These are phyloP conservation scores for Lasioglossum figueresi DNA, from an alignment of 2,888 invertebrate genomes.

Conservation along the genomic window DNA sequence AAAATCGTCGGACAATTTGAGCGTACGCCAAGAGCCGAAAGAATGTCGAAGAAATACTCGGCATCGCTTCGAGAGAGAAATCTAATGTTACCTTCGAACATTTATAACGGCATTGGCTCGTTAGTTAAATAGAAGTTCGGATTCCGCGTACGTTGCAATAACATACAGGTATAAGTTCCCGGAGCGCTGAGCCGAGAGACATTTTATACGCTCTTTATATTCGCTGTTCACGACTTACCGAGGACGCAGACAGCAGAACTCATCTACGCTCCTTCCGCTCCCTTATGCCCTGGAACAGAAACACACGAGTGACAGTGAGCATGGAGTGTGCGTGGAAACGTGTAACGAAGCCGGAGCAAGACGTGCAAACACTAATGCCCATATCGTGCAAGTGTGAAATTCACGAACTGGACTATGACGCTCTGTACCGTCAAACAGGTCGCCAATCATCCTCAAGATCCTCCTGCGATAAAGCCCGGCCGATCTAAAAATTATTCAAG, in stretches of 20 bases:
- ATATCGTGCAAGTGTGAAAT: conserved; percentile 51
- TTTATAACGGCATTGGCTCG: conserved; percentile 35
- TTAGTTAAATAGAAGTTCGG: conserved; percentile 34
- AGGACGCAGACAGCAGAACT: conserved; percentile 75
- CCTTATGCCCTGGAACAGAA: conserved; percentile 76
- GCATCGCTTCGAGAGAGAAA: background rate
- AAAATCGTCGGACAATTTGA: background rate
- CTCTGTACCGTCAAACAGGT: conserved; percentile 28
- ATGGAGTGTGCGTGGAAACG: conserved; percentile 1
- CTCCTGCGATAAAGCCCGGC: conserved; percentile 14
- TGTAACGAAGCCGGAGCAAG: conserved; percentile 29
- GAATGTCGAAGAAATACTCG: background rate
- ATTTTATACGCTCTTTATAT: conserved; percentile 56
- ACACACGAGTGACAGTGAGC: conserved; percentile 32
- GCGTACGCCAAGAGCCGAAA: background rate
- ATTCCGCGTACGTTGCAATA: conserved; percentile 25
- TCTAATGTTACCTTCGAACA: conserved; percentile 13
- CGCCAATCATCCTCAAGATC: conserved; percentile 42
- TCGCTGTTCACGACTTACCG: conserved; percentile 73
- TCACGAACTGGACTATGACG: conserved; percentile 44
- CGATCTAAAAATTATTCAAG: conserved; percentile 18
- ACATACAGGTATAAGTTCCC: conserved; percentile 47
- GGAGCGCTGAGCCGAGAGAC: conserved; percentile 41
- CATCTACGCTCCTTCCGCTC: conserved; percentile 79
- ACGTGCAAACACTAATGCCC: conserved; percentile 35